Percentiles rank a stretch among this genome's conserved stretches.
phyloP scores from a whole-genome alignment of 2,113 vertebrate genomes.

The Capreolus pygargus region DNA sequence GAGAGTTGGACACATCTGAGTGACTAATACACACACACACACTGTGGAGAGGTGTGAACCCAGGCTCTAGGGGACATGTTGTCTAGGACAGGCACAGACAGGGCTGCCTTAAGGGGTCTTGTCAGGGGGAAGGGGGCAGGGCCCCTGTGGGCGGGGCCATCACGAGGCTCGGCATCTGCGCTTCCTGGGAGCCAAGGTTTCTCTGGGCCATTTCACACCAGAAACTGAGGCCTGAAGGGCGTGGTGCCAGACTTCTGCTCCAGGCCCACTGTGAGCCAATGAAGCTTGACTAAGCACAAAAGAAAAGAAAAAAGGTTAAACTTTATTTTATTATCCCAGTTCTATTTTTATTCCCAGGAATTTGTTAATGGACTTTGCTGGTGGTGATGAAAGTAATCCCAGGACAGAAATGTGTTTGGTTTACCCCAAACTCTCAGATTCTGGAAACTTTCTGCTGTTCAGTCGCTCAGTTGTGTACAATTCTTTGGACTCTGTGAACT shows the following conservation, averaged over 20 bases:
- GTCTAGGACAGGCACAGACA: background rate
- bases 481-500: too few species aligned
- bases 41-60: background rate
- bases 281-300: background rate
- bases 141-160: background rate
- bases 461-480: too few species aligned
- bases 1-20: too few species aligned
- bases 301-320: background rate
- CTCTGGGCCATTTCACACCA: background rate
- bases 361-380: background rate
- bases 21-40: too few species aligned
- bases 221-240: background rate
- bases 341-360: background rate
- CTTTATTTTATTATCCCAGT: background rate
- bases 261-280: background rate
- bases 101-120: background rate
- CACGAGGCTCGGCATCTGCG: background rate
- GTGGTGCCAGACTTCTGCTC: background rate
- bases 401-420: background rate
- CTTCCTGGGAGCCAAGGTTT: too few species aligned
- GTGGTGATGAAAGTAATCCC: background rate
- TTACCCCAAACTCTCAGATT: background rate
- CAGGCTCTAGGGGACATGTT: background rate
- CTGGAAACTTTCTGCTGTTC: too few species aligned
- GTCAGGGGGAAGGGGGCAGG: background rate